phyloP scores from a whole-genome alignment of 2,888 invertebrate species.

The Tillus elongatus region DNA sequence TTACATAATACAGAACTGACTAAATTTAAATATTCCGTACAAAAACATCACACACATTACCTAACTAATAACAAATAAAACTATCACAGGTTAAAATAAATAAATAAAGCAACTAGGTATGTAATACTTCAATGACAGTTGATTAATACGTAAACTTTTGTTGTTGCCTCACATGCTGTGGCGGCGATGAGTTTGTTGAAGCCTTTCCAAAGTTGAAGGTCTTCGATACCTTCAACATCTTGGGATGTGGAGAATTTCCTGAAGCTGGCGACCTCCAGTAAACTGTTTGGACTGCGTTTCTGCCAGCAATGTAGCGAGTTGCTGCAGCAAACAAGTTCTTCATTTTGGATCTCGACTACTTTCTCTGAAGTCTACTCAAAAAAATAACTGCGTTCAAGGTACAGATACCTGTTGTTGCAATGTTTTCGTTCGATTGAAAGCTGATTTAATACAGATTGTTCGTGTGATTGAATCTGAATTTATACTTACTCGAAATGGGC shows the following conservation, averaged over 20 bases:
- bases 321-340: constrained; percentile 57
- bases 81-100: background rate
- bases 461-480: too few species aligned
- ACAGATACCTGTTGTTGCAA: too few species aligned
- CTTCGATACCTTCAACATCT: constrained; percentile 34
- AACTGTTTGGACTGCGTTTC: constrained; percentile 66
- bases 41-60: background rate
- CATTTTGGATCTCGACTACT: too few species aligned
- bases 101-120: background rate
- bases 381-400: too few species aligned
- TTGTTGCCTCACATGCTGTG: background rate
- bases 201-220: constrained; percentile 31
- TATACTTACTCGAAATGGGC: too few species aligned
- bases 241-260: constrained; percentile 22
- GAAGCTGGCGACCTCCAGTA: constrained; percentile 62
- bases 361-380: too few species aligned
- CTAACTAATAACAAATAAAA: background rate
- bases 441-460: too few species aligned
- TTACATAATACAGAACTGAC: too few species aligned
- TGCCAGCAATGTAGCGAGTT: constrained; percentile 62
- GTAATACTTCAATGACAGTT: background rate
- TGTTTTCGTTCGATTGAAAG: too few species aligned
- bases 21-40: background rate
- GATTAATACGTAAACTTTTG: background rate
- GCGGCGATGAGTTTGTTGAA: background rate